These are phyloP conservation scores for Drosophila merina DNA, from an alignment of 2,888 invertebrate species.

Conservation along the genomic window DNA sequence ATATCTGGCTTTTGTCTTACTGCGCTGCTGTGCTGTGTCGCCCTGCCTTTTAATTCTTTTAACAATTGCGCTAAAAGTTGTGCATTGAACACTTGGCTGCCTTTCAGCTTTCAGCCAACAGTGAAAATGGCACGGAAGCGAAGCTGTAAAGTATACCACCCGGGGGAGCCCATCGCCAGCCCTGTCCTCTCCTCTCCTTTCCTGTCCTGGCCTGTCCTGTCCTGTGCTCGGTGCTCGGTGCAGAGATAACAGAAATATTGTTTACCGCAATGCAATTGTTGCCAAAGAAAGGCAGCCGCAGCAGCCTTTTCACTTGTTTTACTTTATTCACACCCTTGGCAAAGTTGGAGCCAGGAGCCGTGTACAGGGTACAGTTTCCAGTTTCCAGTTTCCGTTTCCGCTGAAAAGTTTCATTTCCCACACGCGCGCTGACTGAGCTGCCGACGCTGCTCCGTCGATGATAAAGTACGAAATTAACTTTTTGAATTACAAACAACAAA, in stretches of 20 bases:
- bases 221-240: constrained; percentile 34
- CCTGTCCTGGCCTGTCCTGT: constrained; percentile 4
- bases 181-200: background rate
- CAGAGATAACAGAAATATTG: constrained; percentile 76
- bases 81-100: constrained; percentile 76
- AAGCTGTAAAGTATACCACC: constrained; percentile 64
- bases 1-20: constrained; percentile 72
- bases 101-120: constrained; percentile 58
- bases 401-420: constrained; percentile 74
- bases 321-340: constrained; percentile 71
- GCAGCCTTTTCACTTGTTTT: constrained; percentile 69
- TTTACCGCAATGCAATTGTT: constrained; percentile 78
- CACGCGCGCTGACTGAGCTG: constrained; percentile 49
- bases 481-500: constrained; percentile 69
- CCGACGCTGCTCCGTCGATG: constrained; percentile 36
- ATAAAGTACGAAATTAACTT: constrained; percentile 77
- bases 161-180: constrained; percentile 4
- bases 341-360: constrained; percentile 50
- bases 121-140: constrained; percentile 68
- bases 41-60: constrained; percentile 73
- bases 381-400: constrained; percentile 76
- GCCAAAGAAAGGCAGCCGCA: constrained; percentile 60
- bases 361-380: constrained; percentile 76
- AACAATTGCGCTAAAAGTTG: constrained; percentile 76
- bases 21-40: constrained; percentile 43